Evolutionary conservation across 1,140 invertebrate genomes (phyloP).

Genomic region (Amyelois transitella): DNA sequence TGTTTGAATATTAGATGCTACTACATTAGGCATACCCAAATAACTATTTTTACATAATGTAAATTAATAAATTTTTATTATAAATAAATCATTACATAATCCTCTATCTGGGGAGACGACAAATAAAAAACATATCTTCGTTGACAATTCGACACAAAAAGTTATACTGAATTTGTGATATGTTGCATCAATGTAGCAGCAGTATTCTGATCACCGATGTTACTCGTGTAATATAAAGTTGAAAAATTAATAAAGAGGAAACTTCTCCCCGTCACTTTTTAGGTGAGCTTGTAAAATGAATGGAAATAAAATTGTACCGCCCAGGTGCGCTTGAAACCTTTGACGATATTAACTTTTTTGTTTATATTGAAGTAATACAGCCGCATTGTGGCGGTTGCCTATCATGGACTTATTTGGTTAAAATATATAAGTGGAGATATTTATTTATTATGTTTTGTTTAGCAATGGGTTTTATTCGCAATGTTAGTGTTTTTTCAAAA

Average conservation of each 20-base stretch:
- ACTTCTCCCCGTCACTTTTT: slow-evolving; percentile 63
- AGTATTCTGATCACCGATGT: slow-evolving; percentile 44
- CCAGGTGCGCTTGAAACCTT: slow-evolving; percentile 68
- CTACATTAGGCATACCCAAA: no score
- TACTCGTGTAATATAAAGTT: slow-evolving; percentile 69
- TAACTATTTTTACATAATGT: no score
- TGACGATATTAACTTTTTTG: slow-evolving; percentile 71
- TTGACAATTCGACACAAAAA: no score
- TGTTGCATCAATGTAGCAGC: background rate
- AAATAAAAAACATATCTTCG: no score
- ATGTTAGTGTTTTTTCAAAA: no score
- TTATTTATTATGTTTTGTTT: background rate
- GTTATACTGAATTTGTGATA: background rate
- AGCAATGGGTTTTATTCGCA: no score
- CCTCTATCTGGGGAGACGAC: no score
- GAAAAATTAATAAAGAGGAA: slow-evolving; percentile 73
- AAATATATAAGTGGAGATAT: background rate
- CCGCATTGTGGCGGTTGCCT: slow-evolving; percentile 9
- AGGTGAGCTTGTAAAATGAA: slow-evolving; percentile 71
- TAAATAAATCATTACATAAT: no score
- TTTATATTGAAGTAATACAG: slow-evolving; percentile 40
- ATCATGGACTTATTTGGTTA: background rate
- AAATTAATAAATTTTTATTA: no score
- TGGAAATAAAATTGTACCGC: slow-evolving; percentile 70
- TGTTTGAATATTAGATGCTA: no score